These are phyloP conservation scores for Poecilia gillii DNA, from an alignment of 2,797 vertebrate species.

Conservation along the genomic window DNA sequence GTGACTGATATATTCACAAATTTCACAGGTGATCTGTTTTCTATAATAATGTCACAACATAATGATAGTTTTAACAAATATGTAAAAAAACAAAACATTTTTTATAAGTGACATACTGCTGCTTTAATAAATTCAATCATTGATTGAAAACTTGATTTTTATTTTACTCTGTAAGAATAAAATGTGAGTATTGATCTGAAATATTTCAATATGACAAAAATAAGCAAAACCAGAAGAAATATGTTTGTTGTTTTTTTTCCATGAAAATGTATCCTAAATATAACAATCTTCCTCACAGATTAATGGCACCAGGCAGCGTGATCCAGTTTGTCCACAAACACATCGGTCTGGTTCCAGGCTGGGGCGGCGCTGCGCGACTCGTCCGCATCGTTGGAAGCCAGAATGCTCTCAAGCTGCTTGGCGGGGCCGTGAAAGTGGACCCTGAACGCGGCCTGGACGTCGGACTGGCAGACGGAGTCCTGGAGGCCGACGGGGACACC, in stretches of 20 bases:
- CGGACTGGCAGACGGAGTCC: slow-evolving; percentile 82
- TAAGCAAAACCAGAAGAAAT: not conserved
- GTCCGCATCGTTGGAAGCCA: slow-evolving; percentile 83
- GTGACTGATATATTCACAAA: no score
- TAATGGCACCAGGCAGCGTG: slow-evolving; percentile 88
- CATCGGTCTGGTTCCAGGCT: slow-evolving; percentile 95
- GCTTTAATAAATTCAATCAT: not conserved
- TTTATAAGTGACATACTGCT: no score
- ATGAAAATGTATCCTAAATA: not conserved
- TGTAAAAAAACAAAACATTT: not conserved
- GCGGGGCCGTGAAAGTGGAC: slow-evolving; percentile 79
- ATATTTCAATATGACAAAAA: not conserved
- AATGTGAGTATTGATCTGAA: not conserved
- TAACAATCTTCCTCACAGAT: slow-evolving; percentile 70
- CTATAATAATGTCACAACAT: not conserved
- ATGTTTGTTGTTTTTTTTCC: not conserved
- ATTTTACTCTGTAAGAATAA: not conserved
- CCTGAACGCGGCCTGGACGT: slow-evolving; percentile 78
- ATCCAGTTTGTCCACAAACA: slow-evolving; percentile 96
- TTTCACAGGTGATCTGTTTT: no score
- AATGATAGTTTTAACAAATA: not conserved
- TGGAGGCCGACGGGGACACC: slow-evolving; percentile 60
- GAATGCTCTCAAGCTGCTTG: slow-evolving; percentile 87
- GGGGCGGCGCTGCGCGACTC: slow-evolving; percentile 90
- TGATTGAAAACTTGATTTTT: not conserved